Evolutionary conservation across 1,140 invertebrate species (phyloP).

Genomic region (honey bee (Apis mellifera)): Amel_HAv3.1 CM009932.2:13541501-13542000

Average conservation of each 20-base stretch:
- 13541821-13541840: too few relatives aligned
- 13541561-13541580: not conserved
- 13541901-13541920: not conserved
- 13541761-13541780: too few relatives aligned
- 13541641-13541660: not conserved
- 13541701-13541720: not conserved
- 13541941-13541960: not conserved
- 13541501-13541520: constrained; percentile 4
- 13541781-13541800: too few relatives aligned
- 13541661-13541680: too few relatives aligned
- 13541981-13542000: too few relatives aligned
- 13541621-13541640: not conserved
- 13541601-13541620: not conserved
- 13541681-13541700: too few relatives aligned
- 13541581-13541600: not conserved
- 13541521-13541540: too few relatives aligned
- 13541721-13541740: not conserved
- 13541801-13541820: too few relatives aligned
- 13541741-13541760: not conserved
- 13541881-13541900: constrained; percentile 8
- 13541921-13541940: not conserved
- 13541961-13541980: not conserved
- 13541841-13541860: too few relatives aligned
- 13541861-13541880: too few relatives aligned
- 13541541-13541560: constrained; percentile 18